Evolutionary conservation across 2,888 invertebrate species (phyloP), one percentile per base, ranked within the genome.

Genomic region (Drosophila birchii): DNA sequence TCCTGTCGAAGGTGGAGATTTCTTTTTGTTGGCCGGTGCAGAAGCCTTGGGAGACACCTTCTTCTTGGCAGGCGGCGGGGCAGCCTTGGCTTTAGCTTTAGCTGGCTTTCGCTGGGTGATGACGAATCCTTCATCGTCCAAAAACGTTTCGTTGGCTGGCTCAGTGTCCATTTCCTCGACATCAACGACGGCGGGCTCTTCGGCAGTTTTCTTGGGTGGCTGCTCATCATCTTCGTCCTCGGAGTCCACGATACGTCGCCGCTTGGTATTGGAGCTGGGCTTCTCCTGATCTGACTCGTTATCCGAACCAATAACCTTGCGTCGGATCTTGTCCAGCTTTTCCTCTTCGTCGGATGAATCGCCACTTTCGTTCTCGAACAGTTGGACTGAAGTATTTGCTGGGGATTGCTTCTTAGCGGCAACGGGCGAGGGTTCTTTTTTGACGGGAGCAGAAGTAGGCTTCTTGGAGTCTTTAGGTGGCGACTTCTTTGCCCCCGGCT

Each of bases 121-220:
- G 36, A 92, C 90, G 69, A 92, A 92, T 32, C 92, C 91, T 62
- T 92, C 91, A 3, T 92, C 92, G 76, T 92, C 91, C 39, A 92
- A 75, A 75, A 80, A 92, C 5, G 92, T 91, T 76, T 91, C 88
- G n/a, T 80, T 78, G 1, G 76, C 72, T 6, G 74, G 53, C 16
- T 62, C 75, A 9, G 70, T 49, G n/a, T 68, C 68, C 68, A 68
- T 68, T 32, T 38, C n/a, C 11, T 64, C 69, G 3, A 63, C 57
- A 11, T 75, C 76, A 12, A 69, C 43, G 3, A 78, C 69, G 16
- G 80, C 77, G 64, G 73, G 63, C 75, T 87, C 14, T 72, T 85
- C 89, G 8, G 61, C 43, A 16, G 80, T 20, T 63, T 86, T 87
- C 58, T 86, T 89, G 53, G 80, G 71, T 20, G 89, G 89, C 36